A percentile compares a stretch with the other conserved stretches of the same genome.
phyloP scores from a whole-genome alignment of 1,140 invertebrate species.

The Eumeta japonica region DNA sequence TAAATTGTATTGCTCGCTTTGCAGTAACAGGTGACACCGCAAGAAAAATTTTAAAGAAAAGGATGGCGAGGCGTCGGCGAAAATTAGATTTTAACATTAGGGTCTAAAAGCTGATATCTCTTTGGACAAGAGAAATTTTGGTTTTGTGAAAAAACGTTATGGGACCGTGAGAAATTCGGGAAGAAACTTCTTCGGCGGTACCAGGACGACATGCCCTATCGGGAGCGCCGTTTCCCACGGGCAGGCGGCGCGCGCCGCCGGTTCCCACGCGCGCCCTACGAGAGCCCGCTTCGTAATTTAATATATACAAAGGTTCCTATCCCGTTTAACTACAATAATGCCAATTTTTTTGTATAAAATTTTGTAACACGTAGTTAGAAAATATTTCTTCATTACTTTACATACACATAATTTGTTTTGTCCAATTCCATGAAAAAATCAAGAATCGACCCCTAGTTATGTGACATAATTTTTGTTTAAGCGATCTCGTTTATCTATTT shows the following conservation, averaged over 20 bases:
- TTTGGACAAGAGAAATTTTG: too few species aligned
- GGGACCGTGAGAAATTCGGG: conserved; percentile 53
- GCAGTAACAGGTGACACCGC: too few species aligned
- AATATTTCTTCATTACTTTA: background rate
- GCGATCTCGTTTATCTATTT: too few species aligned
- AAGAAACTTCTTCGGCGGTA: conserved; percentile 48
- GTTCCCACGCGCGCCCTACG: background rate
- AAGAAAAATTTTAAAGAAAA: too few species aligned
- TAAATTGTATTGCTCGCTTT: too few species aligned
- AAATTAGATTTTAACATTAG: too few species aligned
- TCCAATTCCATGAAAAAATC: too few species aligned
- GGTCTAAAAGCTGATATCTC: too few species aligned
- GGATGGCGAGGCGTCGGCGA: too few species aligned
- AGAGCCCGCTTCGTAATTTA: background rate
- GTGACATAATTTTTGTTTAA: too few species aligned
- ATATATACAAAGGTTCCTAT: background rate
- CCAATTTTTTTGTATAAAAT: background rate
- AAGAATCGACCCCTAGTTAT: too few species aligned
- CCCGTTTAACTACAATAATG: background rate
- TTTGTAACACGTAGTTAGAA: background rate
- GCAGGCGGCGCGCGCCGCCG: background rate
- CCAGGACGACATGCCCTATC: conserved; percentile 28
- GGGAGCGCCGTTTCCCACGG: conserved; percentile 27
- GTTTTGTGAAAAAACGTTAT: conserved; percentile 34
- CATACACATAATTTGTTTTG: background rate